Percentiles rank a stretch among this genome's conserved stretches.
Evolutionary conservation across 2,113 vertebrate species (phyloP).

Genomic region (Cynocephalus volans): DNA sequence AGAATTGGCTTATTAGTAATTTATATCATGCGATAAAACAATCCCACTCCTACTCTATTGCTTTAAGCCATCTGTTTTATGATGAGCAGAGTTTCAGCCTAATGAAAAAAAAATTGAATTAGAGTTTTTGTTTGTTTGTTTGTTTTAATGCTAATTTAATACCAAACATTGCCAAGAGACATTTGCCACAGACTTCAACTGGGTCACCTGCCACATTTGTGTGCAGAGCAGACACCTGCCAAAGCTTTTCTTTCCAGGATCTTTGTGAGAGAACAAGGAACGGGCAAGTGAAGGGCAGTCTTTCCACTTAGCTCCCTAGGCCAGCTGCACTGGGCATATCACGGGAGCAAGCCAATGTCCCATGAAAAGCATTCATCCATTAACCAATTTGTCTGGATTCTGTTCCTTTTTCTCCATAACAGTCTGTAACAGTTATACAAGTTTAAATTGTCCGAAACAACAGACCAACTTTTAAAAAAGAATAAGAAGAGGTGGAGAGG

Average conservation of each 20-base stretch:
- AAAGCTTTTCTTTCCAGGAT: slow-evolving; percentile 37
- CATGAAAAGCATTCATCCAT: neutral
- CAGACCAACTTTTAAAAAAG: neutral
- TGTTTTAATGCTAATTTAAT: neutral
- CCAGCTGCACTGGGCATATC: slow-evolving; percentile 16
- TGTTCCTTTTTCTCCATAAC: neutral
- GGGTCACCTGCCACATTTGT: slow-evolving; percentile 46
- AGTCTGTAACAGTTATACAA: neutral
- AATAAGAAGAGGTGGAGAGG: neutral
- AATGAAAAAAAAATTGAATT: slow-evolving; percentile 27
- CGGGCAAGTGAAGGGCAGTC: neutral
- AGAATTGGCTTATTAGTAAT: neutral
- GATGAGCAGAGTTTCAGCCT: neutral
- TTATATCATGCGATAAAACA: slow-evolving; percentile 61
- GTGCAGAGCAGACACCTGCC: slow-evolving; percentile 17
- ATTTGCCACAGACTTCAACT: neutral
- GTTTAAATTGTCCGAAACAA: neutral
- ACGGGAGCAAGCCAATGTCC: neutral
- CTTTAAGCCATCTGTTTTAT: slow-evolving; percentile 7
- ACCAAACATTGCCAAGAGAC: neutral
- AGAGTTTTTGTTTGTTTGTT: neutral
- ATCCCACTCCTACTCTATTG: neutral
- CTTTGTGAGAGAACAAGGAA: neutral
- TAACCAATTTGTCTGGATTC: neutral
- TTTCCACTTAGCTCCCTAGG: neutral